A percentile compares a stretch with the other conserved stretches of the same genome.
Conservation (phyloP, 1,140 invertebrate species). For the Tetragonula clypearis region DNA sequence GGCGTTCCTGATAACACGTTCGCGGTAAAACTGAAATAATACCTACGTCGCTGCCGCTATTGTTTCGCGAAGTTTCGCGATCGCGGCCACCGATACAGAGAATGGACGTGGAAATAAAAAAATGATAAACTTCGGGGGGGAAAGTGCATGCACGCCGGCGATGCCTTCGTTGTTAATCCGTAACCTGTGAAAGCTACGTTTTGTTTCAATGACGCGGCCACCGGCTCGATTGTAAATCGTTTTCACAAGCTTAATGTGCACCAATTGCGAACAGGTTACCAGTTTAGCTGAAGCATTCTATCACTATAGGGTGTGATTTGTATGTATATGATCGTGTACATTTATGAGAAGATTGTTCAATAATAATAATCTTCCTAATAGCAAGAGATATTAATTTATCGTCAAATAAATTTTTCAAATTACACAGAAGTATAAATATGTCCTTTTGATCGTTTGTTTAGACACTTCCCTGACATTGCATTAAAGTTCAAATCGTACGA, state of each 20-base stretch:
- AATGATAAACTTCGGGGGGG: constrained; percentile 25
- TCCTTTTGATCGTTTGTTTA: too few relatives aligned
- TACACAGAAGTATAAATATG: too few relatives aligned
- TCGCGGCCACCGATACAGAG: constrained; percentile 30
- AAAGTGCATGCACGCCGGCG: constrained; percentile 7
- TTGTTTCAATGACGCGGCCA: not conserved
- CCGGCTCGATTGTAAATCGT: not conserved
- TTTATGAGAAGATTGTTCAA: not conserved
- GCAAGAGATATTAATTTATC: too few relatives aligned
- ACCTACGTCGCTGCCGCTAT: constrained; percentile 34
- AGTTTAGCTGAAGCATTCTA: not conserved
- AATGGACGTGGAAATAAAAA: constrained; percentile 32
- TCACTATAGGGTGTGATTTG: not conserved
- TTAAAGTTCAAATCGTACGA: too few relatives aligned
- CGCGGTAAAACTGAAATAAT: constrained; percentile 49
- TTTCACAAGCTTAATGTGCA: too few relatives aligned
- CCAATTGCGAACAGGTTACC: not conserved
- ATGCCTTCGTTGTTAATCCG: constrained; percentile 10
- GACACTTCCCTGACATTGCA: too few relatives aligned
- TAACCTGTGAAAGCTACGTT: not conserved
- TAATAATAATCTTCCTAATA: too few relatives aligned
- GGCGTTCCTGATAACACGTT: constrained; percentile 44
- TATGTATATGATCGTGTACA: not conserved
- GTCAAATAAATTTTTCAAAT: too few relatives aligned
- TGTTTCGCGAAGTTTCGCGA: constrained; percentile 46